Percentiles rank a stretch among this genome's conserved stretches.
Conservation (phyloP, 1,140 invertebrate genomes). For the Drosophila trapezifrons region DNA sequence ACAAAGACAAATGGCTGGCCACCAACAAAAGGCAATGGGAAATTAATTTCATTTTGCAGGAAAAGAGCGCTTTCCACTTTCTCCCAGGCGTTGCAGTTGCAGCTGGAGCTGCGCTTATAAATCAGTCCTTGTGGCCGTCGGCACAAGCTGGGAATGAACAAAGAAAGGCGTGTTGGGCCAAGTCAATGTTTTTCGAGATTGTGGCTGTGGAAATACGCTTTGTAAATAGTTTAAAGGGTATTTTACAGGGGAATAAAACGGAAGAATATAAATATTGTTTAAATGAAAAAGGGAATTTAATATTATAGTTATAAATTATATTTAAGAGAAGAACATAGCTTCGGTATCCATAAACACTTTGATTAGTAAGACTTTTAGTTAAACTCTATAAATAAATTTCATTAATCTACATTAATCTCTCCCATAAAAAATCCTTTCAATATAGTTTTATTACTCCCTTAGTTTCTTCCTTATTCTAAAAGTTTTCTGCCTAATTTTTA, state of each 20-base stretch:
- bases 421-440: neutral
- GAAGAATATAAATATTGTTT: neutral
- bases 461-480: neutral
- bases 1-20: slow-evolving; percentile 69
- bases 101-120: slow-evolving; percentile 40
- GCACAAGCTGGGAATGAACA: slow-evolving; percentile 2
- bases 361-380: neutral
- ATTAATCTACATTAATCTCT: too few relatives aligned
- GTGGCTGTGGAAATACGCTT: neutral
- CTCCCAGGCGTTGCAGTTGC: slow-evolving; percentile 28
- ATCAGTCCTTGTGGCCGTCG: slow-evolving; percentile 35
- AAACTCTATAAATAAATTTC: neutral
- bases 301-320: too few relatives aligned
- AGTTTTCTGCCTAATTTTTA: neutral
- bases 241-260: neutral
- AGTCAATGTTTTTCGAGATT: neutral
- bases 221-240: neutral
- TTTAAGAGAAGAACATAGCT: too few relatives aligned
- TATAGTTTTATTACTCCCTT: too few relatives aligned
- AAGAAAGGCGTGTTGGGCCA: neutral
- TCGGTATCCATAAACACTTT: neutral
- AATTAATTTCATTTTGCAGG: slow-evolving; percentile 75
- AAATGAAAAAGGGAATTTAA: too few relatives aligned
- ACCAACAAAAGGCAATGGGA: slow-evolving; percentile 67
- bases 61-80: slow-evolving; percentile 19